Conservation (phyloP, 2,888 invertebrate genomes). For the Pomacea canaliculata region DNA sequence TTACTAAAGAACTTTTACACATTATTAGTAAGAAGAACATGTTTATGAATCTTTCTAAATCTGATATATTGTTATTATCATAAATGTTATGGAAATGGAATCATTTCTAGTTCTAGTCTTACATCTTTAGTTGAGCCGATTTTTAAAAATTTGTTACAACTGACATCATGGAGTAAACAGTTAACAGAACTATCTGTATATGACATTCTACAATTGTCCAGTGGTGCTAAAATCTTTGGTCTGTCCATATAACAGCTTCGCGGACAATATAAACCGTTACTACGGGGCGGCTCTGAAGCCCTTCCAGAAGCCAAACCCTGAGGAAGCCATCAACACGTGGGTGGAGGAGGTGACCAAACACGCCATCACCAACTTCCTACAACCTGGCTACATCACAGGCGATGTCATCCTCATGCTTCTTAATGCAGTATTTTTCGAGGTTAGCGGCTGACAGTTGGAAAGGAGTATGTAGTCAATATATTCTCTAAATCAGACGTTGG, state of each 20-base stretch:
- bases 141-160: not conserved
- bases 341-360: constrained; percentile 3
- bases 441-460: not conserved
- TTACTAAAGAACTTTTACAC: not conserved
- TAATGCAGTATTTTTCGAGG: constrained; percentile 21
- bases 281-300: not conserved
- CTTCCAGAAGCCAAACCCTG: constrained; percentile 1
- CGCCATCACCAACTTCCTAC: constrained; percentile 8
- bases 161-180: too few relatives aligned
- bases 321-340: constrained; percentile 17
- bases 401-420: constrained; percentile 13
- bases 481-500: too few relatives aligned
- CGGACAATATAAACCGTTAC: not conserved
- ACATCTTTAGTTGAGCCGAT: too few relatives aligned
- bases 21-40: not conserved
- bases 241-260: not conserved
- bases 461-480: too few relatives aligned
- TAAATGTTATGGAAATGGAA: too few relatives aligned
- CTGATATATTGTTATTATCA: too few relatives aligned
- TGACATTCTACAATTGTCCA: too few relatives aligned
- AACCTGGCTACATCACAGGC: constrained; percentile 4
- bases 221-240: too few relatives aligned
- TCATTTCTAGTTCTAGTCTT: too few relatives aligned
- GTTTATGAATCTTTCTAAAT: too few relatives aligned
- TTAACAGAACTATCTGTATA: too few relatives aligned